A percentile compares a stretch with the other conserved stretches of the same genome.
Conservation (phyloP, 2,113 vertebrate genomes). For the Bolborhynchus lineola region DNA sequence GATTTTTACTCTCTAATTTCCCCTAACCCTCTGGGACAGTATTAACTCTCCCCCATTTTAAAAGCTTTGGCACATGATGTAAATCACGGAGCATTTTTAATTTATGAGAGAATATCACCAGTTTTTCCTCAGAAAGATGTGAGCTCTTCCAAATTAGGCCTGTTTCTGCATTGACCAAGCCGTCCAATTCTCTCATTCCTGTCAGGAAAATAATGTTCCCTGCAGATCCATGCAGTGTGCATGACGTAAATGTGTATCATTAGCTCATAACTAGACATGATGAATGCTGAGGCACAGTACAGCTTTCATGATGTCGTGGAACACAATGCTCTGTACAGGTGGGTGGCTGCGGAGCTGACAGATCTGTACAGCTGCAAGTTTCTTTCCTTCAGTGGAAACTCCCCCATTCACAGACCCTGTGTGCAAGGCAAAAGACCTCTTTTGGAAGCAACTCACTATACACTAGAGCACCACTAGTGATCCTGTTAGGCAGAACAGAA, state of each 20-base stretch:
- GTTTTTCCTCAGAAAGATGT: neutral
- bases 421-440: neutral
- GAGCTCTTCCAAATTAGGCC: neutral
- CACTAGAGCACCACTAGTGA: neutral
- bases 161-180: neutral
- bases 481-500: neutral
- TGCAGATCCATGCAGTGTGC: neutral
- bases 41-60: neutral
- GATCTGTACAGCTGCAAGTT: neutral
- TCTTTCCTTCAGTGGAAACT: neutral
- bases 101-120: neutral
- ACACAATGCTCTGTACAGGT: neutral
- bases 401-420: neutral
- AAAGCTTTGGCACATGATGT: neutral
- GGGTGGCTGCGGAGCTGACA: neutral
- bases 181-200: neutral
- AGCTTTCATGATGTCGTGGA: neutral
- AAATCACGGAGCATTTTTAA: neutral
- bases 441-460: neutral
- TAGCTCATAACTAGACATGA: neutral
- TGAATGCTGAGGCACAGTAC: neutral
- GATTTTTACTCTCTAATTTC: neutral
- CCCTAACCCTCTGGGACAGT: neutral
- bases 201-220: neutral
- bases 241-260: neutral